These are phyloP conservation scores for Maccullochella peelii DNA, from an alignment of 2,113 vertebrate species.

Conservation along the genomic window DNA sequence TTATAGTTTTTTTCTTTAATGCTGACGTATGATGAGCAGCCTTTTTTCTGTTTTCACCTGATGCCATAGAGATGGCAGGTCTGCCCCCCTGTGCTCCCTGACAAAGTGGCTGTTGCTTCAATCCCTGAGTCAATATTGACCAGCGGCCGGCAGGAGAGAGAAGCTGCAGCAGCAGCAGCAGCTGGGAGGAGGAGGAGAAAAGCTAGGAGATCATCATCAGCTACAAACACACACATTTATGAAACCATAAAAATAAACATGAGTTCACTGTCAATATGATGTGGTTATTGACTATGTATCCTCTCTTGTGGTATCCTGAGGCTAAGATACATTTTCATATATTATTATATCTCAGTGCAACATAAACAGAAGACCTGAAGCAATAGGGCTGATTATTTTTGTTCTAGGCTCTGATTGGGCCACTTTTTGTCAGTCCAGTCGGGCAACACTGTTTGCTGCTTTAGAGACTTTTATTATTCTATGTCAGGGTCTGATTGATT, in stretches of 20 bases:
- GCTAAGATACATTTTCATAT: background rate
- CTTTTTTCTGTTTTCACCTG: conserved; percentile 61
- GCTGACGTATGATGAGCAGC: conserved; percentile 12
- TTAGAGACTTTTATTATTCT: background rate
- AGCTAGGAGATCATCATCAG: conserved; percentile 30
- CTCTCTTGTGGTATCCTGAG: background rate
- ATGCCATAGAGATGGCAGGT: conserved; percentile 66
- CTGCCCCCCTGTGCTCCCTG: conserved; percentile 38
- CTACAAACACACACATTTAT: conserved; percentile 5
- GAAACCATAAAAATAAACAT: background rate
- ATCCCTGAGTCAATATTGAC: conserved; percentile 85
- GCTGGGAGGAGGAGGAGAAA: conserved; percentile 56
- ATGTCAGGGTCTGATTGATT: background rate
- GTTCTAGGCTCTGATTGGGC: background rate
- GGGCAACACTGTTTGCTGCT: background rate
- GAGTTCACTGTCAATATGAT: background rate
- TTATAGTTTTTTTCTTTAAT: background rate
- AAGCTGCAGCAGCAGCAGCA: conserved; percentile 57
- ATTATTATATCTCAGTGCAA: background rate
- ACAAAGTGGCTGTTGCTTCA: conserved; percentile 78
- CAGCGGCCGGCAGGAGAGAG: conserved; percentile 53
- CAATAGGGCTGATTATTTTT: background rate
- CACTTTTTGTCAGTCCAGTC: background rate
- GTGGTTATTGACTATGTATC: background rate
- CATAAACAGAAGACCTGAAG: background rate